Conservation (phyloP, 2,113 vertebrate species). For the Aramus guarauna region DNA sequence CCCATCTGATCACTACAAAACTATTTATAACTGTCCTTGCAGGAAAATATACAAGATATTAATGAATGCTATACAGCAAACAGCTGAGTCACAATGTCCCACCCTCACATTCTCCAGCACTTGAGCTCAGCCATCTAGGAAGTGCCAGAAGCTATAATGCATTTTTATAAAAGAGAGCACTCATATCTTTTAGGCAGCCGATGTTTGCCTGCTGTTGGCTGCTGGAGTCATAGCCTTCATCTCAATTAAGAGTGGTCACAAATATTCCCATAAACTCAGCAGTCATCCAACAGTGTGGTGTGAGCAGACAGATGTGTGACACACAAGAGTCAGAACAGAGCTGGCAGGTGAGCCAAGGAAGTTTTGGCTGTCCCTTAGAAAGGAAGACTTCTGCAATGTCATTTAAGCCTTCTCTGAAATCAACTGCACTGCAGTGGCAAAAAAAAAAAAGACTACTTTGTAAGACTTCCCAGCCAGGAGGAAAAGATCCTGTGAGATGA, state of each 20-base stretch:
- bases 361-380: constrained; percentile 23
- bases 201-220: constrained; percentile 21
- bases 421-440: not conserved
- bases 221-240: not conserved
- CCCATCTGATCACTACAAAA: not conserved
- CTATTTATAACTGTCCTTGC: constrained; percentile 46
- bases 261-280: constrained; percentile 36
- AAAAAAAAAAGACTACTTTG: not conserved
- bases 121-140: constrained; percentile 4
- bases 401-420: constrained; percentile 19
- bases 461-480: not conserved
- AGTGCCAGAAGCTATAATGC: not conserved
- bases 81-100: constrained; percentile 15
- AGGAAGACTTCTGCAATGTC: constrained; percentile 23
- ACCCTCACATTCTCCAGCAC: not conserved
- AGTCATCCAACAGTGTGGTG: not conserved
- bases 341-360: constrained; percentile 27
- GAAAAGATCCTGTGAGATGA: not conserved
- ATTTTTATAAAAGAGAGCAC: not conserved
- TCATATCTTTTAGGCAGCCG: not conserved
- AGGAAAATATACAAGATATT: constrained; percentile 3
- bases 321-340: not conserved
- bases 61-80: not conserved
- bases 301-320: not conserved
- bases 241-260: constrained; percentile 46